phyloP scores from a whole-genome alignment of 1,140 invertebrate species.

The Aporrectodea caliginosa region DNA sequence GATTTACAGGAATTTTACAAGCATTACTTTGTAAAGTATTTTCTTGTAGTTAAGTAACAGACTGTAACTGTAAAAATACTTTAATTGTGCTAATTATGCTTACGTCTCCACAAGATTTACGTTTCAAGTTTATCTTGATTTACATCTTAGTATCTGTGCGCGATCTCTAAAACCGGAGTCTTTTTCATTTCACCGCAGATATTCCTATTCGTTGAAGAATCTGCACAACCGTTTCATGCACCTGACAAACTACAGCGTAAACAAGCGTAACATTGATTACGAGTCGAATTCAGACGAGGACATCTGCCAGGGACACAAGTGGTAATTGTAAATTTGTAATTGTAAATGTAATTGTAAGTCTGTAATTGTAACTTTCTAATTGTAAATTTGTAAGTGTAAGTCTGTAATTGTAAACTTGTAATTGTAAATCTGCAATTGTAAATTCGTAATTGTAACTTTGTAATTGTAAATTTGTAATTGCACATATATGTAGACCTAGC shows the following conservation, averaged over 20 bases:
- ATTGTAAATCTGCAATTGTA: no score
- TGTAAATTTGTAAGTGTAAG: no score
- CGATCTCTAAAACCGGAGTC: no score
- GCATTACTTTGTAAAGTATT: background rate
- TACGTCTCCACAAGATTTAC: background rate
- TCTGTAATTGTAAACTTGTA: no score
- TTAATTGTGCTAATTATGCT: no score
- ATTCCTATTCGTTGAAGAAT: constrained; percentile 52
- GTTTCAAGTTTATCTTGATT: background rate
- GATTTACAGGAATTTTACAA: background rate
- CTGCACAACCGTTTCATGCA: constrained; percentile 56
- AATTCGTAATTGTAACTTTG: no score
- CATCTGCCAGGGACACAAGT: constrained; percentile 55
- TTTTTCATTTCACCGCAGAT: constrained; percentile 40
- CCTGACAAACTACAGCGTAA: constrained; percentile 57
- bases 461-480: no score
- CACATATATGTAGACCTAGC: no score
- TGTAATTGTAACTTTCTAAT: no score
- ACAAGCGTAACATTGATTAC: constrained; percentile 54
- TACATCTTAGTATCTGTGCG: background rate
- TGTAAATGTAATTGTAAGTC: no score
- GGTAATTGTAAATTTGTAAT: constrained; percentile 39
- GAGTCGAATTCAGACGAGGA: constrained; percentile 50
- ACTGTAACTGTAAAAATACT: no score
- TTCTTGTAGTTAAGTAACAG: no score